Base-by-base conservation (phyloP, 2,797 vertebrate species). In the Hemibagrus guttatus region DNA sequence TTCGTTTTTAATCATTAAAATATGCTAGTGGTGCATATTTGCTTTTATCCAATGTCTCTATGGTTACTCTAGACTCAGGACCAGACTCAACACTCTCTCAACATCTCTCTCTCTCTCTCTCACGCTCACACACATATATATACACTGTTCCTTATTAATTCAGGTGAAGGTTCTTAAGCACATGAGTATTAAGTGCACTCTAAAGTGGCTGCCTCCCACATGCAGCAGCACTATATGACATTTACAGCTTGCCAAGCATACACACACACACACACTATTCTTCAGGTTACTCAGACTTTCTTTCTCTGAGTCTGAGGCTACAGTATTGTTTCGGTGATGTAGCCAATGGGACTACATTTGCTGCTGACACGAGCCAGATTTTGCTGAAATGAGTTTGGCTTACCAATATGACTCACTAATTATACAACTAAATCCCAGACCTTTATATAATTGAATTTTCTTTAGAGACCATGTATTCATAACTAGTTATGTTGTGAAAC, bases 1-100 rank as follows among this genome's bases (percentile, higher is more conserved):
- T 88, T 75, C 87, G 69, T 2, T 91, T 39, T 87, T 87, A 87
- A 85, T 85, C 83, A 92, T 91, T 91, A 90, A 91, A 93, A 91
- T 89, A 83, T 83, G 64, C 46, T 66, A 84, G 87, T 16, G 81
- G 54, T 89, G 79, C 84, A 86, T 84, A 56, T 78, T 71, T 83
- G 54, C 78, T 88, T 63, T 88, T 52, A 78, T 89, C 54, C 35
- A 1, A 42, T 56, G 39, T 88, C 28, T 88, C 85, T 35, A 83
- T 89, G 79, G 61, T 90, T 81, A 85, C 59, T 88, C 17, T 13
- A 39, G 28, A 69, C 39, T 80, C 39, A 31, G 19, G n/a, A 58
- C 26, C 46, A 17, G 35, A 66, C 11, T 3, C 26, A 35, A 6
- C 26, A 17, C 7, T 64, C 26, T 64, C 23, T 64, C 14, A n/a